A percentile compares a stretch with the other conserved stretches of the same genome.
These are phyloP conservation scores for Charaxes varanes DNA, from an alignment of 1,140 invertebrate species.

Conservation along the genomic window DNA sequence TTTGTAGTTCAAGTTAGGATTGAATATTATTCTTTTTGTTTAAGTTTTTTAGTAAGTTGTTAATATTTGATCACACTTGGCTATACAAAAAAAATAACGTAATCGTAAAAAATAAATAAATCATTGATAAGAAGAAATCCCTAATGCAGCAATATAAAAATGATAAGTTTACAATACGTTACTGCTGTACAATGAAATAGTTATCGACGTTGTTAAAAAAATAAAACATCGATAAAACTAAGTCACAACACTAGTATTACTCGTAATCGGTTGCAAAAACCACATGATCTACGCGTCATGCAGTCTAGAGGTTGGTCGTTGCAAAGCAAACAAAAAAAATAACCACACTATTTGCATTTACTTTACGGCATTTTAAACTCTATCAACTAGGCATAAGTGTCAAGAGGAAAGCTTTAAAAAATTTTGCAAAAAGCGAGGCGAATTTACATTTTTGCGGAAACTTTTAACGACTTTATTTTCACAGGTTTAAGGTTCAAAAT, in stretches of 20 bases:
- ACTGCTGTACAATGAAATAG: too few species aligned
- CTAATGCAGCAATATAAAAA: too few species aligned
- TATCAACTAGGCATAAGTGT: too few species aligned
- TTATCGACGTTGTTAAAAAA: neutral
- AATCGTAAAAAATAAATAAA: too few species aligned
- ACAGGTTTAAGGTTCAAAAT: slow-evolving; percentile 17
- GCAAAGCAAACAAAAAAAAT: slow-evolving; percentile 40
- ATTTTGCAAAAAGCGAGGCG: slow-evolving; percentile 19
- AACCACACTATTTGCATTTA: slow-evolving; percentile 10
- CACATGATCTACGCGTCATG: slow-evolving; percentile 60
- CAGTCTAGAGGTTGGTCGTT: slow-evolving; percentile 45
- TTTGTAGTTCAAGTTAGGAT: neutral
- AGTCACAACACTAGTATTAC: slow-evolving; percentile 41
- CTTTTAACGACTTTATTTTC: slow-evolving; percentile 3
- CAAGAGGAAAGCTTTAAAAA: slow-evolving; percentile 9
- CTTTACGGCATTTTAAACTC: slow-evolving; percentile 17
- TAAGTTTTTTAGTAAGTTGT: too few species aligned
- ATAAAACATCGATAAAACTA: slow-evolving; percentile 19
- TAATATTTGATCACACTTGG: too few species aligned
- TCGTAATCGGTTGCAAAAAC: slow-evolving; percentile 55
- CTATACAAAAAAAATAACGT: too few species aligned
- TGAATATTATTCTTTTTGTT: too few species aligned
- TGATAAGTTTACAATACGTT: too few species aligned
- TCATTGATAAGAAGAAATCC: too few species aligned
- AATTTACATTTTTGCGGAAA: slow-evolving; percentile 17